phyloP scores from a whole-genome alignment of 1,140 invertebrate genomes.

The Drosophila triauraria region DNA sequence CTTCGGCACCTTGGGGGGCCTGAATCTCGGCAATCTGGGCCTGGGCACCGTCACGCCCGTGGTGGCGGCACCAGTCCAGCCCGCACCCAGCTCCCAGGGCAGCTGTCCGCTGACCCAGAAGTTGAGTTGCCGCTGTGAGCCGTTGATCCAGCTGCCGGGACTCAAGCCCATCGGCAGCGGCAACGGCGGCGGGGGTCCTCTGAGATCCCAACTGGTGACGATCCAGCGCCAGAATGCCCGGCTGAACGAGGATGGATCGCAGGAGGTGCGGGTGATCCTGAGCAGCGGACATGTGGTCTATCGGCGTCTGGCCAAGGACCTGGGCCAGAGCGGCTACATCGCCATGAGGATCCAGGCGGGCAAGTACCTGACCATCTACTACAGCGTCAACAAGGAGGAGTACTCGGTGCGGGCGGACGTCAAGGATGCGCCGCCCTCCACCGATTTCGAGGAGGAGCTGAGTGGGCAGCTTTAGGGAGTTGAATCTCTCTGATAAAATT shows the following conservation, averaged over 20 bases:
- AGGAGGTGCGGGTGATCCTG: constrained; percentile 58
- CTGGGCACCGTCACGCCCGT: constrained; percentile 44
- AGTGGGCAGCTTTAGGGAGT: constrained; percentile 28
- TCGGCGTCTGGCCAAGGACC: constrained; percentile 41
- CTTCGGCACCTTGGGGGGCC: constrained; percentile 50
- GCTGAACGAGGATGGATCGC: constrained; percentile 61
- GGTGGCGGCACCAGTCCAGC: neutral
- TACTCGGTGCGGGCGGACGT: constrained; percentile 72
- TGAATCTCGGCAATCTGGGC: constrained; percentile 63
- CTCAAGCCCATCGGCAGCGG: constrained; percentile 20
- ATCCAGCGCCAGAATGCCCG: constrained; percentile 62
- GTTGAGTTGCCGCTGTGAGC: constrained; percentile 72
- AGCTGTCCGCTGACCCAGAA: constrained; percentile 62
- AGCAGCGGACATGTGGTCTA: constrained; percentile 71
- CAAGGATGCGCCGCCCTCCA: constrained; percentile 35
- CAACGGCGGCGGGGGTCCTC: neutral
- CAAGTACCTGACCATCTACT: constrained; percentile 67
- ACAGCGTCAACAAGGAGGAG: constrained; percentile 68
- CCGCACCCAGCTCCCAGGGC: constrained; percentile 1
- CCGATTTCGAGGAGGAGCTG: constrained; percentile 49
- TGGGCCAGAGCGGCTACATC: constrained; percentile 56
- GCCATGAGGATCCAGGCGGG: constrained; percentile 51
- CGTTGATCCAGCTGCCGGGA: constrained; percentile 41
- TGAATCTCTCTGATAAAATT: neutral
- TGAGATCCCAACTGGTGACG: constrained; percentile 34